Conservation (phyloP, 2,113 vertebrate species). For the Cottus gobio region DNA sequence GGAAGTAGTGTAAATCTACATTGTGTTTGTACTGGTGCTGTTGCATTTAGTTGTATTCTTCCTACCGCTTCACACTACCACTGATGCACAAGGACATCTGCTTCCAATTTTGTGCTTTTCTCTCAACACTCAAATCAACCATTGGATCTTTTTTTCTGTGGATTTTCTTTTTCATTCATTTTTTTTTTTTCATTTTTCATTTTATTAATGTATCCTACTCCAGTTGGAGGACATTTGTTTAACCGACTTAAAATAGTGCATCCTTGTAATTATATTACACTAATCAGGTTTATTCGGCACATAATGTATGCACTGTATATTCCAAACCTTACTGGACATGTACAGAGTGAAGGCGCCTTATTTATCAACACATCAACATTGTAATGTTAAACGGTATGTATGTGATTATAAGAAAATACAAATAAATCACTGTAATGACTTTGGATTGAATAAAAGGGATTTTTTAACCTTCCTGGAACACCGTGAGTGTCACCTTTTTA, state of each 20-base stretch:
- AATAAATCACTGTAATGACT: conserved; percentile 26
- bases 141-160: conserved; percentile 10
- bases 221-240: conserved; percentile 23
- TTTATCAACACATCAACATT: conserved; percentile 60
- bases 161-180: conserved; percentile 6
- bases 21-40: conserved; percentile 65
- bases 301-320: conserved; percentile 51
- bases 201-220: conserved; percentile 30
- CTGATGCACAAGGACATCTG: conserved; percentile 6
- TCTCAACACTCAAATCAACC: conserved; percentile 2
- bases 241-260: conserved; percentile 45
- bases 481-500: conserved; percentile 5
- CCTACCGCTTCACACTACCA: conserved; percentile 24
- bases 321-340: conserved; percentile 43
- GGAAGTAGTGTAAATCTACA: conserved; percentile 47
- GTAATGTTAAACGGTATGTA: conserved; percentile 63
- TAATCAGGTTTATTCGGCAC: conserved; percentile 68
- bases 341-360: conserved; percentile 55
- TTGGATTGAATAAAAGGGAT: conserved; percentile 82
- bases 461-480: conserved; percentile 61
- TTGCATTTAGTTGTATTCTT: conserved; percentile 23
- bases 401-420: conserved; percentile 53
- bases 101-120: not conserved
- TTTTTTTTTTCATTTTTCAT: too few relatives aligned
- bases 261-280: conserved; percentile 42